phyloP scores from a whole-genome alignment of 1,140 invertebrate species.

The Megalopta genalis region DNA sequence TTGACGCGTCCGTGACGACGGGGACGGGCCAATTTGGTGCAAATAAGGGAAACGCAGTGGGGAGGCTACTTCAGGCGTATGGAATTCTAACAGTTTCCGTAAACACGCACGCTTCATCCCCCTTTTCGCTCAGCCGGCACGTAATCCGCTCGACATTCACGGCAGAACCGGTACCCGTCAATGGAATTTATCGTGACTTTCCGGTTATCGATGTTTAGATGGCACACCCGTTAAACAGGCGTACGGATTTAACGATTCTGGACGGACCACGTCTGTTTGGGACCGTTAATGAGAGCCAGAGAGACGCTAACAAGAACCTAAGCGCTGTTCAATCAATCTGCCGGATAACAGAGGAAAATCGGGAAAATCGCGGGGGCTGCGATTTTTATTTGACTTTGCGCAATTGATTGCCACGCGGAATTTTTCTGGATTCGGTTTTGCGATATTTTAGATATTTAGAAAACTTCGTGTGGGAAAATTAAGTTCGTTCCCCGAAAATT shows the following conservation, averaged over 20 bases:
- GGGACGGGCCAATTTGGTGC: slow-evolving; percentile 47
- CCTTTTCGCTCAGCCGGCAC: background rate
- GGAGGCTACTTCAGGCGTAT: slow-evolving; percentile 54
- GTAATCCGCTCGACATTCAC: slow-evolving; percentile 31
- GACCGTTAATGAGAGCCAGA: background rate
- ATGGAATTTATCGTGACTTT: slow-evolving; percentile 14
- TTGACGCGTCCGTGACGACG: slow-evolving; percentile 56
- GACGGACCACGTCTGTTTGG: background rate
- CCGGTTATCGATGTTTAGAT: background rate
- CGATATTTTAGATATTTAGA: too few relatives aligned
- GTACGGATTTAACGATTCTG: background rate
- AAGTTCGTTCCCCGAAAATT: too few relatives aligned
- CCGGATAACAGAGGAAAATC: too few relatives aligned
- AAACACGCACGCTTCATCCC: slow-evolving; percentile 53
- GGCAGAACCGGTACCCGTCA: background rate
- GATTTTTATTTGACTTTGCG: too few relatives aligned
- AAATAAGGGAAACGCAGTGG: slow-evolving; percentile 54
- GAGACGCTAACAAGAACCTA: background rate
- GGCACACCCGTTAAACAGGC: background rate
- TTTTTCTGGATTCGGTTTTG: too few relatives aligned
- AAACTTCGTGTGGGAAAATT: too few relatives aligned
- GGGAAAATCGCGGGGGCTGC: too few relatives aligned
- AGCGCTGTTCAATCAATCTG: background rate
- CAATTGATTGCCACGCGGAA: too few relatives aligned
- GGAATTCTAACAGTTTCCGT: slow-evolving; percentile 60